A percentile compares a stretch with the other conserved stretches of the same genome.
phyloP scores from a whole-genome alignment of 2,888 invertebrate species.

The Augochlorella aurata region DNA sequence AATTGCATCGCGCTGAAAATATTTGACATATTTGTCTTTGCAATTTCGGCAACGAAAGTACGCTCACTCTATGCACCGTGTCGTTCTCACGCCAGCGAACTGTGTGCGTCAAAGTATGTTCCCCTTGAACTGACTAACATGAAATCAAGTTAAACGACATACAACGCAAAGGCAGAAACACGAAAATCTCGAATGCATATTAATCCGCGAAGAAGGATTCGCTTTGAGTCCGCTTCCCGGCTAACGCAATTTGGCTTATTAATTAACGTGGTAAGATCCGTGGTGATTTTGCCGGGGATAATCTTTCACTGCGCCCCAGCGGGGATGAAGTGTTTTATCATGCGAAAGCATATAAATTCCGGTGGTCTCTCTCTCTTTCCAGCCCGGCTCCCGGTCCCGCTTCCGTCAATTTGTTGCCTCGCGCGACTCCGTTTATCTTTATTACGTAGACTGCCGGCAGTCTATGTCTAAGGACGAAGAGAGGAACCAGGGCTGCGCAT shows the following conservation, averaged over 20 bases:
- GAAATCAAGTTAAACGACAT: background rate
- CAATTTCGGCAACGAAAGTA: no score
- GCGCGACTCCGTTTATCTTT: conserved; percentile 72
- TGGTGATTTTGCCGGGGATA: background rate
- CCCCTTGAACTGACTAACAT: no score
- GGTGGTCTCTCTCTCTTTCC: conserved; percentile 5
- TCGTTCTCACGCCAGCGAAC: no score
- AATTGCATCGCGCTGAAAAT: no score
- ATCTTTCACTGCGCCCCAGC: background rate
- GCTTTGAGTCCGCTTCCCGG: background rate
- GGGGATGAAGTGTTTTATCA: background rate
- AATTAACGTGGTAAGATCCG: background rate
- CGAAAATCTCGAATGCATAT: background rate
- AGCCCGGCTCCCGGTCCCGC: conserved; percentile 1
- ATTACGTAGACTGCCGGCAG: conserved; percentile 63
- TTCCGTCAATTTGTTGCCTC: conserved; percentile 39
- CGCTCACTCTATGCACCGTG: no score
- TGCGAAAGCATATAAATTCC: background rate
- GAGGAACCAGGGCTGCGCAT: conserved; percentile 25
- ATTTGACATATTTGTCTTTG: no score
- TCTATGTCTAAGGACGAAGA: conserved; percentile 29
- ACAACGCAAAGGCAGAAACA: background rate
- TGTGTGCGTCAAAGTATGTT: no score
- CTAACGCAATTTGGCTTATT: background rate
- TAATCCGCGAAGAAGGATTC: background rate